Base-by-base conservation (phyloP, 2,888 invertebrate species). In the Listrodromus nycthemerus region DNA sequence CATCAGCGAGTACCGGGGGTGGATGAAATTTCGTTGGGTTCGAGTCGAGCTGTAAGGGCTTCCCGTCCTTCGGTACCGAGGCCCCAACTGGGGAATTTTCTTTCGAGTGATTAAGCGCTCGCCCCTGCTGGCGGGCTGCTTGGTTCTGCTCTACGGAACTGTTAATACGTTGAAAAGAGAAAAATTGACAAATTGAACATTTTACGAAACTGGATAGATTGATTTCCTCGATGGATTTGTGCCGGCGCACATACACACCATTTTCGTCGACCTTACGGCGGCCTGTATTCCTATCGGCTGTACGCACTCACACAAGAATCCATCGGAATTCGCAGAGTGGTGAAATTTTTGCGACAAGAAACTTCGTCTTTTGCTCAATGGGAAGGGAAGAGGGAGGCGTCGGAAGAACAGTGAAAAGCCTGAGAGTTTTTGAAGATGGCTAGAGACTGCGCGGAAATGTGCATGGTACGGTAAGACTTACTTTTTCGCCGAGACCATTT, bases 161-260 rank as follows among this genome's bases (percentile, higher is more conserved):
- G 65, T 67, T 71, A 80, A 80, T 80, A 70, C 71, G 66, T 65
- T 55, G 48, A 63, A 45, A 27, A 63, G 41, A 58, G 77, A 78
- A 73, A 80, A 76, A 80, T 71, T 83, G 76, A 83, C 83, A 83
- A 83, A 83, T 83, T 80, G 76, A 80, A 76, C 58, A 66, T 83
- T 76, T 73, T 52, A 76, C 61, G 71, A 73, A 80, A 80, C 67
- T 52, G 19, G 58, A 71, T 65, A 30, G 52, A 83, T 83, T 80
- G 76, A 83, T 80, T 80, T 80, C 48, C 66, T 37, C 58, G 66
- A 80, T 80, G 61, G 61, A 77, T 76, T 76, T 63, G 10, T 8
- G 45, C 21, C 45, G 50, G 65, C 67, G 30, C 63, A 21, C 73
- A 63, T 33, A 3, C 10, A 24, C 33, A 21, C 45, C 16, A 13